Base-by-base conservation (phyloP, 2,113 vertebrate genomes). In the Pygoscelis adeliae region DNA sequence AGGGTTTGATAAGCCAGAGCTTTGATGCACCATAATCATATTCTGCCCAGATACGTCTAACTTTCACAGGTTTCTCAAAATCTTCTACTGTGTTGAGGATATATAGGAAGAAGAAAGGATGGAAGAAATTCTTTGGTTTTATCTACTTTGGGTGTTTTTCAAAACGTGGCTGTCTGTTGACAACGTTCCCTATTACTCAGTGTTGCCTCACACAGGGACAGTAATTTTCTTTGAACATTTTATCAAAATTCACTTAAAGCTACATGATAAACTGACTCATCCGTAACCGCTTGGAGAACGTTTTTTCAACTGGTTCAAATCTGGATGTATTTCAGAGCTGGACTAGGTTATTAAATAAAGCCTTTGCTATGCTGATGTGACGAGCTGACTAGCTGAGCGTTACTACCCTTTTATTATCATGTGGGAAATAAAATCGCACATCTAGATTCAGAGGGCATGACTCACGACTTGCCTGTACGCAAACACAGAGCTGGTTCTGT, bases 291-390 rank as follows among this genome's bases (percentile, higher is more conserved):
- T 88, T 83, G 87, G 66, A 95, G 62, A 88, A 81, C 58, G 52
- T 89, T 69, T 88, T 95, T 94, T 83, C 78, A 89, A 62, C 79
- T 92, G 88, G 71, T 95, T 93, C 73, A 71, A 90, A 95, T 73
- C 82, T 95, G 94, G 87, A 85, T 62, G 50, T 27, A 90, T 94
- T 96, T 95, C 96, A 97, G 96, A 83, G 90, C 67, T 86, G 89
- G 87, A 65, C 91, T 83, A 81, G 87, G 26, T 91, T 95, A 96
- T 88, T 93, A 96, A 96, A 93, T 44, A 88, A 88, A 96, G 89
- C 74, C 89, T 97, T 96, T 97, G 96, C 95, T 96, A 94, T 95
- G 95, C 87, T 96, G 92, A 94, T 97, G 91, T 27, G 91, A 95
- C 94, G 91, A 90, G 67, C 71, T 0, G 20, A 80, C 90, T 85